Evolutionary conservation across 2,888 invertebrate genomes (phyloP).

Genomic region (Drosophila incognita): DNA sequence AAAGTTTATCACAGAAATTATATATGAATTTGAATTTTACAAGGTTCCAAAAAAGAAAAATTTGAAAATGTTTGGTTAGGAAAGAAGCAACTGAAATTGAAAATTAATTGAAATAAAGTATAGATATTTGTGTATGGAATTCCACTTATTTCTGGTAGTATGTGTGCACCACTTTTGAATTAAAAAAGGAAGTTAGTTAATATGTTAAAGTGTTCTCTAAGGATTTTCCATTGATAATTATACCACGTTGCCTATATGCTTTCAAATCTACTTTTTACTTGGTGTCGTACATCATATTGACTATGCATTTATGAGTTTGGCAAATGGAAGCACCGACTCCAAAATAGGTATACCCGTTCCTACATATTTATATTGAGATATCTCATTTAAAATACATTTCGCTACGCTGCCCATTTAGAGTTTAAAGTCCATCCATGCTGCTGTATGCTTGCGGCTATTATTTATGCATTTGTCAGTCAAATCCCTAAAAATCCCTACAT

Average conservation of each 20-base stretch:
- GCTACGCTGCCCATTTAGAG: slow-evolving; percentile 27
- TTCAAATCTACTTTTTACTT: no score
- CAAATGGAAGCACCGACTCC: not conserved
- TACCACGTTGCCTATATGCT: no score
- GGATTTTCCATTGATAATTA: not conserved
- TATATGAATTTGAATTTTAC: slow-evolving; percentile 8
- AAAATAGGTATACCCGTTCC: not conserved
- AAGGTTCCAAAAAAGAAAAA: not conserved
- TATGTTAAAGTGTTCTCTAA: not conserved
- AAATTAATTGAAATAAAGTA: not conserved
- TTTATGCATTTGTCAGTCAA: slow-evolving; percentile 23
- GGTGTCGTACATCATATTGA: no score
- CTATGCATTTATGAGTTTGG: not conserved
- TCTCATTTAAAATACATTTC: not conserved
- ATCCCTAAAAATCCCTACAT: slow-evolving; percentile 44
- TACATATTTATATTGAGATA: not conserved
- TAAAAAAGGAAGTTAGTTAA: not conserved
- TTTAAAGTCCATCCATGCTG: slow-evolving; percentile 20
- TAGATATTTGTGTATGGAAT: not conserved
- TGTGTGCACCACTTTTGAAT: not conserved
- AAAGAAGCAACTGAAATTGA: not conserved
- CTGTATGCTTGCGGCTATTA: slow-evolving; percentile 10
- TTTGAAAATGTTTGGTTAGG: slow-evolving; percentile 4
- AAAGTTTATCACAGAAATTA: slow-evolving; percentile 28
- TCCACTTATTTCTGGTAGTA: not conserved